Percentiles rank a stretch among this genome's conserved stretches.
These are phyloP conservation scores for Drosophila neoperkinsi DNA, from an alignment of 2,888 invertebrate genomes.

Conservation along the genomic window DNA sequence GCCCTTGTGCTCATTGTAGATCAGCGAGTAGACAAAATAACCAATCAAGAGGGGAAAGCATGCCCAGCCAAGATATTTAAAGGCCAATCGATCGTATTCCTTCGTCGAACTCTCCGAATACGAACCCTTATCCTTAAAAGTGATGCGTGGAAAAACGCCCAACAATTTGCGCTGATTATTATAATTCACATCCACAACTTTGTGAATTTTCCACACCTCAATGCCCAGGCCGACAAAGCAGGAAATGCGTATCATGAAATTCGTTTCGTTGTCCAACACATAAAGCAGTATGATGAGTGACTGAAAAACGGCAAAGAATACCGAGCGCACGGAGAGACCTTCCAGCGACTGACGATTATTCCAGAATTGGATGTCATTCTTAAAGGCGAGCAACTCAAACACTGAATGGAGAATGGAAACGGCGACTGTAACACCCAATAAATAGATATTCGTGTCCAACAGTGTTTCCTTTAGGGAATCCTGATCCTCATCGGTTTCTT, in stretches of 20 bases:
- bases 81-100: conserved; percentile 97
- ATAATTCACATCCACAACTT: conserved; percentile 94
- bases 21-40: conserved; percentile 97
- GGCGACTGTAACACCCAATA: conserved; percentile 95
- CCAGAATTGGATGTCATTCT: conserved; percentile 99
- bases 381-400: conserved; percentile 99
- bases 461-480: conserved; percentile 97
- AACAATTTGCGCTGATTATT: conserved; percentile 90
- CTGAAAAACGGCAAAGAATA: conserved; percentile 99
- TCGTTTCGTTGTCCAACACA: conserved; percentile 99
- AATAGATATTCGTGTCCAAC: conserved; percentile 97
- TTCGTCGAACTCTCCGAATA: conserved; percentile 97
- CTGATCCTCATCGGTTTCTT: conserved; percentile 90
- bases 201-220: conserved; percentile 99
- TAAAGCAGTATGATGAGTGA: conserved; percentile 97
- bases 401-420: conserved; percentile 98
- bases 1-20: conserved; percentile 98
- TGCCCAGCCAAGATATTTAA: conserved; percentile 97
- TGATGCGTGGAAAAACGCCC: conserved; percentile 92
- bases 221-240: conserved; percentile 97
- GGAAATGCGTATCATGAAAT: conserved; percentile 96
- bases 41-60: conserved; percentile 96
- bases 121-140: conserved; percentile 97
- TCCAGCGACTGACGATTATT: conserved; percentile 98
- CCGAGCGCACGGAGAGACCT: conserved; percentile 98